These are phyloP conservation scores for Anoplopoma fimbria DNA, from an alignment of 2,113 vertebrate species.

Conservation along the genomic window DNA sequence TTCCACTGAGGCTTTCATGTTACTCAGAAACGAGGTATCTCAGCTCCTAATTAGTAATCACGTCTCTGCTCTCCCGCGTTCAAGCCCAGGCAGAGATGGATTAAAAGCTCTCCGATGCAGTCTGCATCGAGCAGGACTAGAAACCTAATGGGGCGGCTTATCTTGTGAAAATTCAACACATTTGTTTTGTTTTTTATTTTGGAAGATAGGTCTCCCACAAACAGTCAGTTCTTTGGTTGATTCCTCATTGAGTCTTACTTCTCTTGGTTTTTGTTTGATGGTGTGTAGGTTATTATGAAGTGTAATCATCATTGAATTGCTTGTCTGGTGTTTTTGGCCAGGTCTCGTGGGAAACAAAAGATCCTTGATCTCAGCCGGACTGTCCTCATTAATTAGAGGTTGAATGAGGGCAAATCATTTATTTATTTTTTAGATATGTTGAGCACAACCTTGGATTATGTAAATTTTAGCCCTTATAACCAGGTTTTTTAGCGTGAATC, in stretches of 20 bases:
- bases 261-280: neutral
- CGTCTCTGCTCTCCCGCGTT: conserved; percentile 20
- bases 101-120: conserved; percentile 30
- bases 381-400: too few species aligned
- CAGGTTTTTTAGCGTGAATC: neutral
- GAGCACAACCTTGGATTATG: neutral
- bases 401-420: neutral
- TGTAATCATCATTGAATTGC: neutral
- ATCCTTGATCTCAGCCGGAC: neutral
- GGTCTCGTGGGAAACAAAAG: neutral
- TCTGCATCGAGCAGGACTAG: conserved; percentile 14
- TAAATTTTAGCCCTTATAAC: neutral
- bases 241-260: neutral
- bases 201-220: neutral
- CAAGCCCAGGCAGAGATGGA: conserved; percentile 28
- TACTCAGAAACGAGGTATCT: conserved; percentile 28
- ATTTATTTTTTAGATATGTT: neutral
- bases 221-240: neutral
- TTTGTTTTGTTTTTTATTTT: neutral
- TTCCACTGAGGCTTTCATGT: conserved; percentile 26
- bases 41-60: conserved; percentile 26
- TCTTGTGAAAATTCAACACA: conserved; percentile 24
- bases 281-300: neutral
- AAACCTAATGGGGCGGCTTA: conserved; percentile 25
- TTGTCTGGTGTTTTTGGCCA: neutral